These are phyloP conservation scores for Phocides pigmalion DNA, from an alignment of 1,140 invertebrate genomes.

Conservation along the genomic window DNA sequence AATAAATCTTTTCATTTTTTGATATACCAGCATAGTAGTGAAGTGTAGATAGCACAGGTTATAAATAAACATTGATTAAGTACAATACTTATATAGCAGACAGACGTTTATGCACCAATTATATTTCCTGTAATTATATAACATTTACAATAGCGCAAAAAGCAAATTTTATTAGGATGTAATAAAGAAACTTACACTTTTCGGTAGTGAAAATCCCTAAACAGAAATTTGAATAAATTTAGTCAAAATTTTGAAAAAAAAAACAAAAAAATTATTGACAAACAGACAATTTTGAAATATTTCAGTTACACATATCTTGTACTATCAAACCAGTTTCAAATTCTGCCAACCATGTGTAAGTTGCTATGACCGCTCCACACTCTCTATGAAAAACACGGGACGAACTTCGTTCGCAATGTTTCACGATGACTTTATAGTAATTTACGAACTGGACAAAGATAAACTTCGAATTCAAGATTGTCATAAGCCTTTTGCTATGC, in stretches of 20 bases:
- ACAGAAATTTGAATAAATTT: conserved; percentile 28
- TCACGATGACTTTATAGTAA: no score
- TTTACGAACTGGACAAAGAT: no score
- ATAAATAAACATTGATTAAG: not conserved
- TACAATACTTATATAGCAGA: conserved; percentile 18
- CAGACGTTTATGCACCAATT: conserved; percentile 7
- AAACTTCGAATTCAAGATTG: no score
- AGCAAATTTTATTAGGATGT: conserved; percentile 1
- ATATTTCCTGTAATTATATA: conserved; percentile 24
- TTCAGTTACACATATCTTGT: not conserved
- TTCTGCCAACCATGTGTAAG: no score
- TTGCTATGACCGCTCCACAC: no score
- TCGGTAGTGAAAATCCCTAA: conserved; percentile 44
- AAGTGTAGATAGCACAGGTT: not conserved
- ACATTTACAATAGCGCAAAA: conserved; percentile 19
- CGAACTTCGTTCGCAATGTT: no score
- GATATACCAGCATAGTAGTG: not conserved
- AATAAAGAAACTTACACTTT: conserved; percentile 49
- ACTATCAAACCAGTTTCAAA: not conserved
- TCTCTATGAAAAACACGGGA: no score
- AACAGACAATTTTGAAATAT: not conserved
- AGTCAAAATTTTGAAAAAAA: conserved; percentile 7
- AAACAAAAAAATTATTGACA: not conserved
- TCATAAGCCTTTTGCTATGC: no score
- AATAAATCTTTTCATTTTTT: conserved; percentile 4